Evolutionary conservation across 2,113 vertebrate genomes (phyloP).

Genomic region (Notechis scutatus): DNA sequence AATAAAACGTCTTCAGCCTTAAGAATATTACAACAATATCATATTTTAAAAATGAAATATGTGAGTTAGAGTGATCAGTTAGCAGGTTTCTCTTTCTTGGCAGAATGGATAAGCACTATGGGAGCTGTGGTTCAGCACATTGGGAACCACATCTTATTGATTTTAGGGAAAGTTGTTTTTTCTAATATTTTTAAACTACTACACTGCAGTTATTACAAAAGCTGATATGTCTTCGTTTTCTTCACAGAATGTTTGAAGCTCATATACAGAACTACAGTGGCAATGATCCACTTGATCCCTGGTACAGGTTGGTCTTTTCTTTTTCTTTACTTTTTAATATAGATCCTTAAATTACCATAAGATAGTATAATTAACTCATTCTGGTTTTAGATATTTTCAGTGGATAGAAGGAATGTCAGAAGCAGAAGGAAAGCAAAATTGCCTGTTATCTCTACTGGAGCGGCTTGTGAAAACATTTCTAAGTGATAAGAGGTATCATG

Average conservation of each 20-base stretch:
- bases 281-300: constrained; percentile 81
- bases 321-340: not conserved
- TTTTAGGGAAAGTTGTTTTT: not conserved
- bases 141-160: not conserved
- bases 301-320: constrained; percentile 77
- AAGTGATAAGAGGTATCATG: constrained; percentile 70
- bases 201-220: not conserved
- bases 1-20: not conserved
- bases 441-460: constrained; percentile 71
- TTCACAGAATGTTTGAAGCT: constrained; percentile 76
- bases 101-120: not conserved
- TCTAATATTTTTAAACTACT: not conserved
- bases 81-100: not conserved
- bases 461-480: constrained; percentile 78
- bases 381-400: constrained; percentile 73
- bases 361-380: rapidly evolving
- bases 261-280: constrained; percentile 75
- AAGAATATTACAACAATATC: not conserved
- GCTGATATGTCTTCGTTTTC: not conserved
- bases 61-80: not conserved
- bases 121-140: not conserved
- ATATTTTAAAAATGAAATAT: not conserved
- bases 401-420: constrained; percentile 71
- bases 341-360: rapidly evolving
- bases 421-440: constrained; percentile 28